These are phyloP conservation scores for Pachyuromys duprasi DNA, from an alignment of 2,797 vertebrate genomes.

Conservation along the genomic window DNA sequence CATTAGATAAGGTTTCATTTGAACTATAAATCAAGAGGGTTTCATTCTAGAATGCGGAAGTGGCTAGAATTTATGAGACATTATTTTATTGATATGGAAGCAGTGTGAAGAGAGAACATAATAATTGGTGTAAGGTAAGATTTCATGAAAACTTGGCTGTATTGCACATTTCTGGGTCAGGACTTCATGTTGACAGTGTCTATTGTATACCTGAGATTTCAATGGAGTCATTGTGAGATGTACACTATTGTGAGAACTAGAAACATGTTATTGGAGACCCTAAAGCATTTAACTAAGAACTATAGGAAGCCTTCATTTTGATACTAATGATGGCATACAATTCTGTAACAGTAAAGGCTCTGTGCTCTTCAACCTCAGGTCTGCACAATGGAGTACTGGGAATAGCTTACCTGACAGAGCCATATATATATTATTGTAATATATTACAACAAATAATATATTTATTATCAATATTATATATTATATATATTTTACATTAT, in stretches of 20 bases:
- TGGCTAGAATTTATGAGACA: not conserved
- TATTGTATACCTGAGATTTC: not conserved
- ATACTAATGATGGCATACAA: not conserved
- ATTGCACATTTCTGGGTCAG: too few relatives aligned
- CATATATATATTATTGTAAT: too few relatives aligned
- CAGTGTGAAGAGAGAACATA: not conserved
- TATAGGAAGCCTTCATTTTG: not conserved
- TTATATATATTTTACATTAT: too few relatives aligned
- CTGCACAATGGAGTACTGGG: not conserved
- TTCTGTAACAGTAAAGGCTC: not conserved
- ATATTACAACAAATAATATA: too few relatives aligned
- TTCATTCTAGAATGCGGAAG: not conserved
- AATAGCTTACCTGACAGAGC: not conserved
- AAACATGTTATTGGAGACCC: not conserved
- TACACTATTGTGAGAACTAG: not conserved
- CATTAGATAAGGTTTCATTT: not conserved
- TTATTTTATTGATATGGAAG: not conserved
- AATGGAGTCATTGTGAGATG: not conserved
- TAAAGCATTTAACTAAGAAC: not conserved
- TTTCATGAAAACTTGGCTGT: not conserved
- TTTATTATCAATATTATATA: too few relatives aligned
- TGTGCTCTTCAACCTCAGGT: not conserved
- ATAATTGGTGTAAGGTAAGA: not conserved
- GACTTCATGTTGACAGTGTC: not conserved
- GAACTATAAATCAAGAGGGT: not conserved